These are phyloP conservation scores for Drosophila aldrichi DNA, from an alignment of 2,888 invertebrate genomes.

Conservation along the genomic window DNA sequence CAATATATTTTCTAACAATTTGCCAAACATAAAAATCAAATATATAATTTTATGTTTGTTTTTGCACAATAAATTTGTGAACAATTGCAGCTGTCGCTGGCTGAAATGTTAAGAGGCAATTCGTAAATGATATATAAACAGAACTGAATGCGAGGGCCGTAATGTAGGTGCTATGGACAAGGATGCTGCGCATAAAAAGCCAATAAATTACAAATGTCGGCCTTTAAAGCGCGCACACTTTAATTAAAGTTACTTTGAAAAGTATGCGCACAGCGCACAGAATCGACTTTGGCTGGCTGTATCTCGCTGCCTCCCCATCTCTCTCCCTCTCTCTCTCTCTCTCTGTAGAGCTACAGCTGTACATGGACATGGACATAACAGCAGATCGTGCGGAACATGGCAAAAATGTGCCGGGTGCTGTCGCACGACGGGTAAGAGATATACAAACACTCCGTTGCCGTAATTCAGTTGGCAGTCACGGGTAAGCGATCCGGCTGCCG, in stretches of 20 bases:
- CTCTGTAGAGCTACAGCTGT: conserved; percentile 6
- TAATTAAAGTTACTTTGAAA: conserved; percentile 70
- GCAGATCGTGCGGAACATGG: conserved; percentile 63
- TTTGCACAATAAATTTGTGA: conserved; percentile 21
- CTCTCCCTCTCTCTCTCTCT: too few relatives aligned
- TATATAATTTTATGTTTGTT: conserved; percentile 12
- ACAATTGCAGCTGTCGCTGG: conserved; percentile 22
- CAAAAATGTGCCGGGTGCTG: conserved; percentile 23
- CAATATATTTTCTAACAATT: background rate
- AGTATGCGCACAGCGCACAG: conserved; percentile 34
- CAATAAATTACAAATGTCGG: conserved; percentile 78
- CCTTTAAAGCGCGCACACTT: conserved; percentile 79
- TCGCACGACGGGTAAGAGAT: conserved; percentile 45
- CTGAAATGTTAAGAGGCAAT: conserved; percentile 6
- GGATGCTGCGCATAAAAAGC: conserved; percentile 67
- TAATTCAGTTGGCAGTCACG: conserved; percentile 59
- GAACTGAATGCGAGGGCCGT: background rate
- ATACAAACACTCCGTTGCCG: conserved; percentile 61
- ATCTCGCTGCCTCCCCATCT: too few relatives aligned
- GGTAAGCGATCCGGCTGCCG: conserved; percentile 25
- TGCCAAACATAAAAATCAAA: conserved; percentile 13
- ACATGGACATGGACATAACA: conserved; percentile 46
- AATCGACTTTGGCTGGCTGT: conserved; percentile 9
- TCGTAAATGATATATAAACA: conserved; percentile 27
- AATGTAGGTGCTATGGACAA: conserved; percentile 25